Conservation (phyloP, 2,888 invertebrate species). For the Masnerella sp. region DNA sequence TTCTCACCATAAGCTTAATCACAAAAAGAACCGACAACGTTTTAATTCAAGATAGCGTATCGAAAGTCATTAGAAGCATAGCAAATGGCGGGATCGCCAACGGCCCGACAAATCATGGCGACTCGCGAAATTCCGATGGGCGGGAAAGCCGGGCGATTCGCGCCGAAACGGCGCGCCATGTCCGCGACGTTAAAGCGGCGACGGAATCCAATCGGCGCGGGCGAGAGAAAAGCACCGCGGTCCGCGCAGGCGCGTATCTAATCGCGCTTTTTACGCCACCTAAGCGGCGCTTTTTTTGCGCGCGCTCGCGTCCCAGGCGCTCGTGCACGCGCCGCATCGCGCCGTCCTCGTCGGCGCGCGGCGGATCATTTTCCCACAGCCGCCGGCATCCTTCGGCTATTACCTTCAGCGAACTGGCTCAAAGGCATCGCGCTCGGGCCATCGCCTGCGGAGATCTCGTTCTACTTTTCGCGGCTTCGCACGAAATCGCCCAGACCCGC, state of each 20-base stretch:
- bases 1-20: no score
- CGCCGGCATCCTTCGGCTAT: slow-evolving; percentile 64
- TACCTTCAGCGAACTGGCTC: slow-evolving; percentile 60
- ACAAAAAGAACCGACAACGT: no score
- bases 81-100: no score
- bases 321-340: slow-evolving; percentile 34
- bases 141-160: slow-evolving; percentile 16
- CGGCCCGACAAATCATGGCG: no score
- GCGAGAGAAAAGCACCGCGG: slow-evolving; percentile 64
- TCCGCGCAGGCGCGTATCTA: slow-evolving; percentile 76
- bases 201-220: slow-evolving; percentile 48
- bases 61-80: no score
- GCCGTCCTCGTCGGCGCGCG: slow-evolving; percentile 59
- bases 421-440: slow-evolving; percentile 63
- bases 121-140: no score
- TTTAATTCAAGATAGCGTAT: no score
- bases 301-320: slow-evolving; percentile 43
- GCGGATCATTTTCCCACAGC: slow-evolving; percentile 77
- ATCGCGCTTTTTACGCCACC: slow-evolving; percentile 75
- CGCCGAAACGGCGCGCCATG: slow-evolving; percentile 20
- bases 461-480: slow-evolving; percentile 73
- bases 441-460: slow-evolving; percentile 69
- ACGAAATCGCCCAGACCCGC: slow-evolving; percentile 65
- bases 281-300: slow-evolving; percentile 63
- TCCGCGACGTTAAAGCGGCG: slow-evolving; percentile 20